These are phyloP conservation scores for Tenthredo notha DNA, from an alignment of 2,888 invertebrate genomes.

Conservation along the genomic window DNA sequence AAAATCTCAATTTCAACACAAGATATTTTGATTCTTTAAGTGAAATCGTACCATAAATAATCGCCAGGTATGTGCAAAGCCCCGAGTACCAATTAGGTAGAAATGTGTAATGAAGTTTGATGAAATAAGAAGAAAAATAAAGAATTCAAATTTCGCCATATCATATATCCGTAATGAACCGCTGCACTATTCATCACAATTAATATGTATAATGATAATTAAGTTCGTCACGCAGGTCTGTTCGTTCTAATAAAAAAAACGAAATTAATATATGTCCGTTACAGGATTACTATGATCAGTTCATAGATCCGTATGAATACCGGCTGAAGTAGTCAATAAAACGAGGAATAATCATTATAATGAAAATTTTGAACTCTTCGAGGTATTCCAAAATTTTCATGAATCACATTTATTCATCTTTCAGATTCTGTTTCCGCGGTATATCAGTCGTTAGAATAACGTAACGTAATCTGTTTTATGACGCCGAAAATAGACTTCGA, in stretches of 20 bases:
- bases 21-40: neutral
- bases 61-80: neutral
- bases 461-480: neutral
- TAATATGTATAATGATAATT: neutral
- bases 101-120: neutral
- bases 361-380: neutral
- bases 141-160: neutral
- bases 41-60: neutral
- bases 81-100: neutral
- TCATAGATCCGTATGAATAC: neutral
- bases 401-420: neutral
- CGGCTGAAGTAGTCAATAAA: neutral
- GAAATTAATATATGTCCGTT: neutral
- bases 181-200: neutral
- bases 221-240: constrained; percentile 6
- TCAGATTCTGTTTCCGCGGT: neutral
- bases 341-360: neutral
- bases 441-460: neutral
- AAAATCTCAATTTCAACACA: neutral
- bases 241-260: neutral
- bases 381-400: neutral
- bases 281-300: neutral
- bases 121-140: neutral
- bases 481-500: neutral
- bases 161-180: neutral